phyloP scores from a whole-genome alignment of 2,113 vertebrate genomes.

The Semnornis frantzii region DNA sequence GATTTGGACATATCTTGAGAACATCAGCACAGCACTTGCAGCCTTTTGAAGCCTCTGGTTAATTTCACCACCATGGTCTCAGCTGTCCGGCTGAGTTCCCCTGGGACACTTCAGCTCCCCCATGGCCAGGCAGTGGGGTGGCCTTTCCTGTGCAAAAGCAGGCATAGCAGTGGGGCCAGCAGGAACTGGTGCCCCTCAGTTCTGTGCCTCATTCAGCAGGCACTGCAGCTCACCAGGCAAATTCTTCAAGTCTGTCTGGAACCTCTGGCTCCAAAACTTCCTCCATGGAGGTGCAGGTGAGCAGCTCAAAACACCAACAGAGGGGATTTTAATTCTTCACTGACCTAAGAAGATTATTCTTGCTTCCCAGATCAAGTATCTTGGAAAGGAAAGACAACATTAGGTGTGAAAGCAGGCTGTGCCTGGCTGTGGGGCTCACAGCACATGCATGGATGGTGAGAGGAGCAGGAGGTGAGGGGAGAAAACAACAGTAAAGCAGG shows the following conservation, averaged over 20 bases:
- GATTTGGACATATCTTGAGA: not conserved
- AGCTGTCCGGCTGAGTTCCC: not conserved
- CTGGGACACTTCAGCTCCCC: not conserved
- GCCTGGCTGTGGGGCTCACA: not conserved
- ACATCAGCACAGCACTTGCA: not conserved
- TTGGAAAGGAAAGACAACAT: not conserved
- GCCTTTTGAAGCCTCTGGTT: not conserved
- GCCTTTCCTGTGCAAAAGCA: not conserved
- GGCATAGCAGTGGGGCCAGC: not conserved
- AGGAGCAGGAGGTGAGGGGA: not conserved
- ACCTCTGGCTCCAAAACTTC: fast-evolving
- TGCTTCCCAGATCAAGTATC: not conserved
- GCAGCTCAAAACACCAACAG: not conserved
- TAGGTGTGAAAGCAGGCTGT: not conserved
- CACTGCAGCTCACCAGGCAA: not conserved
- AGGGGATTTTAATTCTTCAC: not conserved
- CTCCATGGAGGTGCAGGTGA: not conserved
- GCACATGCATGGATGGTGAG: fast-evolving
- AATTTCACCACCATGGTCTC: not conserved
- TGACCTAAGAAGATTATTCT: not conserved
- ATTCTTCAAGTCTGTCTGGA: not conserved
- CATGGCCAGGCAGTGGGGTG: not conserved
- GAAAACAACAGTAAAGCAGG: not conserved
- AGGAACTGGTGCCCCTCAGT: fast-evolving
- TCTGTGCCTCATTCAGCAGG: not conserved